phyloP scores from a whole-genome alignment of 2,797 vertebrate species.

The Orientallactaga sibirica region DNA sequence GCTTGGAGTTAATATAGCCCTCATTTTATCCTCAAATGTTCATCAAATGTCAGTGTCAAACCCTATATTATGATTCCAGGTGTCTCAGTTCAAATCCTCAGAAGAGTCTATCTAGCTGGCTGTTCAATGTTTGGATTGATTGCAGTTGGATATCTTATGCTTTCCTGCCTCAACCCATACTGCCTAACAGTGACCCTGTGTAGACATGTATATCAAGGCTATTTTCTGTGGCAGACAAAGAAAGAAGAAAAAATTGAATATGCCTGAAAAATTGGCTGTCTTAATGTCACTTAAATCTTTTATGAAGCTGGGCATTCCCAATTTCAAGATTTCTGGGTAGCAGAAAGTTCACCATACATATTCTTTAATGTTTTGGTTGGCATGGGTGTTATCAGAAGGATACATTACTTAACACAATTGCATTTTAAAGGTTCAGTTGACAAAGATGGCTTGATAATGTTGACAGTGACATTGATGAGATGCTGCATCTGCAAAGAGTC shows the following conservation, averaged over 20 bases:
- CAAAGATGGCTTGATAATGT: neutral
- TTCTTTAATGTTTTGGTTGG: neutral
- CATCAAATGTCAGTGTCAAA: neutral
- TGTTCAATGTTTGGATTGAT: neutral
- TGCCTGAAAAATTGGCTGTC: neutral
- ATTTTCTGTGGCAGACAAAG: neutral
- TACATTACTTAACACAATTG: neutral
- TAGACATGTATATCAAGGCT: neutral
- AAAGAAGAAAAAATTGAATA: constrained; percentile 18
- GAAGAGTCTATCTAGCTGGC: constrained; percentile 1
- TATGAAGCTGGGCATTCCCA: constrained; percentile 32
- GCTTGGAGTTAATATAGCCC: neutral
- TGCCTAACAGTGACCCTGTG: neutral
- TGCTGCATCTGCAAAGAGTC: neutral
- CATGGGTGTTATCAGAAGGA: neutral
- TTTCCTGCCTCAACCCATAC: neutral
- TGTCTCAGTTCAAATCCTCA: constrained; percentile 2
- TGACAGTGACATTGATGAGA: neutral
- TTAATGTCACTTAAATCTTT: constrained; percentile 19
- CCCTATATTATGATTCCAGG: neutral
- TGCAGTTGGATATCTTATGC: neutral
- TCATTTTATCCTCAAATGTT: neutral
- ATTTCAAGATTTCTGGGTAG: neutral
- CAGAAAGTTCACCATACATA: neutral
- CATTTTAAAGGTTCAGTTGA: neutral